Evolutionary conservation across 1,140 invertebrate species (phyloP).

Genomic region (Drosophila punjabiensis): DNA sequence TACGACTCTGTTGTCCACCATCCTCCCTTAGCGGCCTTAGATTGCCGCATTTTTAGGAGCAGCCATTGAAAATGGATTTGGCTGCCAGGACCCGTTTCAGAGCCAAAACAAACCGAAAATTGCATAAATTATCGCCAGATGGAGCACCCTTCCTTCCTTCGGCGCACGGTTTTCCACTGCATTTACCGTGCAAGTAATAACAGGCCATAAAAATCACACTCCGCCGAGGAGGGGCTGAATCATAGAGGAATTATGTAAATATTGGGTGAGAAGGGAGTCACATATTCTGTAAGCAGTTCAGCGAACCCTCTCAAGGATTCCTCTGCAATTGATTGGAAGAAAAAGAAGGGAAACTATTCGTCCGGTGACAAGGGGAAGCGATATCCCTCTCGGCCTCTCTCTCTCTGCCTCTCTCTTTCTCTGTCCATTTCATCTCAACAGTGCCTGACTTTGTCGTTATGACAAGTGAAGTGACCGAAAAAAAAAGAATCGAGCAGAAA

Average conservation of each 20-base stretch:
- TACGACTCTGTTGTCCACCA: conserved; percentile 48
- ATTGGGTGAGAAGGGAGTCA: conserved; percentile 29
- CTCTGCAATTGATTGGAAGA: conserved; percentile 35
- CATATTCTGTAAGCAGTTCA: conserved; percentile 30
- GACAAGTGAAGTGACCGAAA: conserved; percentile 74
- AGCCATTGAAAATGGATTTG: conserved; percentile 19
- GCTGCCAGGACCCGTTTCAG: conserved; percentile 46
- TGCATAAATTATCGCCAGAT: conserved; percentile 65
- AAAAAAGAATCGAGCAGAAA: conserved; percentile 34
- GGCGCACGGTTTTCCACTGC: conserved; percentile 62
- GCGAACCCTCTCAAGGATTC: conserved; percentile 32
- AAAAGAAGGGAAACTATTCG: neutral
- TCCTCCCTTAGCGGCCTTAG: conserved; percentile 35
- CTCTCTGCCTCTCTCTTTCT: neutral
- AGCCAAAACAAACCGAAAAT: conserved; percentile 65
- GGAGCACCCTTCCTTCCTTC: conserved; percentile 10
- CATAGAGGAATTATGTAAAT: conserved; percentile 52
- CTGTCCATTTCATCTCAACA: conserved; percentile 13
- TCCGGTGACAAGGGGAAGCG: conserved; percentile 31
- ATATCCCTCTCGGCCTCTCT: conserved; percentile 12
- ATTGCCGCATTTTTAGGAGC: conserved; percentile 75
- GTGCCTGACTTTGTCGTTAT: conserved; percentile 61
- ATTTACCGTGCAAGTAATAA: conserved; percentile 68
- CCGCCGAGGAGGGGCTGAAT: conserved; percentile 5
- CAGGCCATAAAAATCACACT: conserved; percentile 71